A percentile compares a stretch with the other conserved stretches of the same genome.
phyloP scores from a whole-genome alignment of 2,888 invertebrate genomes.

The Seladonia tumulorum region DNA sequence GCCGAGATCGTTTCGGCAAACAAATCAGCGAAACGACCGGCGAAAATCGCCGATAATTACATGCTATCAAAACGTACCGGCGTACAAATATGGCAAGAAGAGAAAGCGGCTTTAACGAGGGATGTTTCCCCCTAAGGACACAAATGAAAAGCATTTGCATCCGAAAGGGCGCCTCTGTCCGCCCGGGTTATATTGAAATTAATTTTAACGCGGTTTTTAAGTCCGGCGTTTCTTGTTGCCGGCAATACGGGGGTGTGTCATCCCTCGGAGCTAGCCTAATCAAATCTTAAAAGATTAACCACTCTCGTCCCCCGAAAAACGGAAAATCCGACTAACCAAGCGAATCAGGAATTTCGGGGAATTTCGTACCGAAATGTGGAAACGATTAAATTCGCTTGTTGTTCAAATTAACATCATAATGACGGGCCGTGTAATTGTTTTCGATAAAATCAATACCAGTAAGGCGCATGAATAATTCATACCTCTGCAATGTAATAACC shows the following conservation, averaged over 20 bases:
- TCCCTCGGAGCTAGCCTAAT: not conserved
- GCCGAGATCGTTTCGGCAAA: slow-evolving; percentile 1
- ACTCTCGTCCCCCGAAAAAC: not conserved
- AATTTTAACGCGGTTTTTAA: slow-evolving; percentile 23
- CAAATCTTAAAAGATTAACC: not conserved
- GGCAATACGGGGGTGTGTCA: not conserved
- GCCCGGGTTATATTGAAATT: slow-evolving; percentile 41
- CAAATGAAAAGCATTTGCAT: slow-evolving; percentile 44
- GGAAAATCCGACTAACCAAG: slow-evolving; percentile 1
- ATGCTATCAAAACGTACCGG: slow-evolving; percentile 32
- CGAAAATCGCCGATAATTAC: slow-evolving; percentile 45
- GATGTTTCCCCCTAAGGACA: slow-evolving; percentile 28
- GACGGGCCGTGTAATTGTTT: not conserved
- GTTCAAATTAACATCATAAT: not conserved
- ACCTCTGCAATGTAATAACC: not conserved
- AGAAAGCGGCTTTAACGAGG: slow-evolving; percentile 20
- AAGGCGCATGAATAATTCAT: not conserved
- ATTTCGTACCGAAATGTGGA: not conserved
- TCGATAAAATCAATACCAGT: not conserved
- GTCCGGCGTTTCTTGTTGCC: slow-evolving; percentile 4
- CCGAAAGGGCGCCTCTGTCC: not conserved
- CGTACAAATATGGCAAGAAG: not conserved
- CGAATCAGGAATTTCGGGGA: not conserved
- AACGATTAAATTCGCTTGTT: not conserved
- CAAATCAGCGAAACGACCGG: slow-evolving; percentile 22